Evolutionary conservation across 2,113 vertebrate species (phyloP), one percentile per base, ranked within the genome.

Genomic region (Oryzias curvinotus): DNA sequence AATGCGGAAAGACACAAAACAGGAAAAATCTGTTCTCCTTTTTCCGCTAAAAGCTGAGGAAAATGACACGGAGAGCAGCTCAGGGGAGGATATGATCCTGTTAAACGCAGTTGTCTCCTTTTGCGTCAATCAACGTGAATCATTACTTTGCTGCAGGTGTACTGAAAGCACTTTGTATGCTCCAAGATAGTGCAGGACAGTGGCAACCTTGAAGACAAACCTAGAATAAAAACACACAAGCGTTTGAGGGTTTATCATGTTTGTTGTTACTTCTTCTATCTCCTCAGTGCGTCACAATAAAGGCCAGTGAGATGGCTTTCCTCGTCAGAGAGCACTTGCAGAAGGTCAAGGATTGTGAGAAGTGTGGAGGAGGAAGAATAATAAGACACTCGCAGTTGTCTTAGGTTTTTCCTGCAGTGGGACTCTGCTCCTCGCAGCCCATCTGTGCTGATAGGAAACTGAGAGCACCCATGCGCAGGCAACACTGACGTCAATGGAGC

Each of bases 11-110:
- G 69, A 73, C 3, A 59, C 91, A 95, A 94, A 94, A 95, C 93
- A 94, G 93, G 92, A 94, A 93, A 92, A 93, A 89, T 91, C 92
- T 94, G 91, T 85, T 91, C 81, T 87, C 77, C 90, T 77, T 90
- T 92, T 89, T 85, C 80, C 74, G 76, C 51, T 18, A 30, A 28
- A 67, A 58, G 71, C 50, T 61, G 83, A 93, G 81, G 7, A 82
- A 93, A 92, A 87, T 91, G 89, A 87, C 90, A 90, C 87, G 89
- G 89, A 91, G 87, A 88, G 87, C 85, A 89, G 87, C 85, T 30
- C 19, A 15, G 5, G 17, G 52, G 90, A 76, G 73, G 79, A 87
- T 68, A 57, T 90, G 89, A 65, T 55, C 75, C 66, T 85, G 81
- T 79, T 70, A 70, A 84, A 80, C 71, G 71, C 77, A 65, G 25